Evolutionary conservation across 2,888 invertebrate genomes (phyloP).

Genomic region (Erebia palarica): DNA sequence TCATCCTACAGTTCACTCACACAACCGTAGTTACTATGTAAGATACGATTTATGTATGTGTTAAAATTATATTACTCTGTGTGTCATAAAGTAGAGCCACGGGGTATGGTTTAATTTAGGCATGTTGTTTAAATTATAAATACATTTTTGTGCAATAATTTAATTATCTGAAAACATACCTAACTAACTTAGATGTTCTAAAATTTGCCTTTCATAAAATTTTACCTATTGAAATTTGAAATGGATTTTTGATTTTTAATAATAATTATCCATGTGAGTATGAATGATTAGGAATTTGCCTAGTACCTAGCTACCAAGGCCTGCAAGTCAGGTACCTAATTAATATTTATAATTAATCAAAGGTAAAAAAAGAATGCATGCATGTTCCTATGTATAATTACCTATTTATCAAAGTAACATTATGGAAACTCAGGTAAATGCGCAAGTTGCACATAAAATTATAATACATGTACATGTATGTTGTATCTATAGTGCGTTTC

Average conservation of each 20-base stretch:
- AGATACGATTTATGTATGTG: conserved; percentile 20
- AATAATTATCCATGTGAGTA: too few relatives aligned
- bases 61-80: conserved; percentile 32
- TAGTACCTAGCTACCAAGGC: too few relatives aligned
- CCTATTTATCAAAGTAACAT: background rate
- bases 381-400: background rate
- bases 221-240: too few relatives aligned
- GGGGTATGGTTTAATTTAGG: conserved; percentile 11
- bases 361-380: background rate
- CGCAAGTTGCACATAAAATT: conserved; percentile 26
- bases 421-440: conserved; percentile 21
- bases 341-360: too few relatives aligned
- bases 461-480: conserved; percentile 32
- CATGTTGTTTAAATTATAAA: background rate
- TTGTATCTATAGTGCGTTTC: conserved; percentile 37
- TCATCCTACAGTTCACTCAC: conserved; percentile 32
- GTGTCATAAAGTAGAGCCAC: conserved; percentile 26
- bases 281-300: too few relatives aligned
- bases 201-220: too few relatives aligned
- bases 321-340: too few relatives aligned
- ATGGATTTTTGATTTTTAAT: too few relatives aligned
- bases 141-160: background rate
- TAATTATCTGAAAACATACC: background rate
- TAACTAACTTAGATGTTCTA: too few relatives aligned
- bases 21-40: conserved; percentile 2